A percentile compares a stretch with the other conserved stretches of the same genome.
These are phyloP conservation scores for Resseliella maxima DNA, from an alignment of 2,888 invertebrate genomes.

Conservation along the genomic window DNA sequence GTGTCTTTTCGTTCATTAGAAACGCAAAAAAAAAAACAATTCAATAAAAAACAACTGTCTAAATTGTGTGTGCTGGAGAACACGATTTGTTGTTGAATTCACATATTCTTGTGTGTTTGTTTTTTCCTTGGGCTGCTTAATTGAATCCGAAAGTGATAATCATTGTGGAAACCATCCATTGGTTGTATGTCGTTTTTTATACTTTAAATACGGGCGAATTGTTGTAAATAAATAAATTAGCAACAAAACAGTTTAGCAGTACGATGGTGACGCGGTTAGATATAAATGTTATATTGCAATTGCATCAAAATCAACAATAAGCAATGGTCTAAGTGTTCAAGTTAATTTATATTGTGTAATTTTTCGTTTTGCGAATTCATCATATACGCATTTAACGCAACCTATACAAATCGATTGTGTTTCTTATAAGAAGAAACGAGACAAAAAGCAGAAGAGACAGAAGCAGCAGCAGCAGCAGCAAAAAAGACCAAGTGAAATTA, in stretches of 20 bases:
- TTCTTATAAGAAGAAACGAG: not conserved
- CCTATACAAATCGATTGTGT: not conserved
- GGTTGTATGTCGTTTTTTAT: not conserved
- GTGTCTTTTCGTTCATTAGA: not conserved
- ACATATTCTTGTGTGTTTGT: not conserved
- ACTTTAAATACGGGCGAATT: not conserved
- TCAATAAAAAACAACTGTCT: constrained; percentile 10
- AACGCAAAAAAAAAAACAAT: not conserved
- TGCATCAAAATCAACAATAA: constrained; percentile 3
- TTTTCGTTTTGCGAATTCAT: not conserved
- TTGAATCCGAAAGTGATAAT: constrained; percentile 52
- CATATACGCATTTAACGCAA: not conserved
- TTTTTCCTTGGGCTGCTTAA: not conserved
- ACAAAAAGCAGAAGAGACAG: not conserved
- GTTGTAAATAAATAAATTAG: constrained; percentile 47
- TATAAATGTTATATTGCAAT: not conserved
- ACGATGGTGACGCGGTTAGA: not conserved
- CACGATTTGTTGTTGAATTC: constrained; percentile 7
- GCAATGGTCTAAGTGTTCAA: not conserved
- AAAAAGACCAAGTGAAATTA: not conserved
- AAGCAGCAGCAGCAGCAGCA: no score
- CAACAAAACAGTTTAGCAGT: not conserved
- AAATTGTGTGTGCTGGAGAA: constrained; percentile 10
- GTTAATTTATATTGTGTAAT: constrained; percentile 7
- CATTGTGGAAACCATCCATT: not conserved